Base-by-base conservation (phyloP, 2,888 invertebrate genomes). In the Cheilosia scutellata region DNA sequence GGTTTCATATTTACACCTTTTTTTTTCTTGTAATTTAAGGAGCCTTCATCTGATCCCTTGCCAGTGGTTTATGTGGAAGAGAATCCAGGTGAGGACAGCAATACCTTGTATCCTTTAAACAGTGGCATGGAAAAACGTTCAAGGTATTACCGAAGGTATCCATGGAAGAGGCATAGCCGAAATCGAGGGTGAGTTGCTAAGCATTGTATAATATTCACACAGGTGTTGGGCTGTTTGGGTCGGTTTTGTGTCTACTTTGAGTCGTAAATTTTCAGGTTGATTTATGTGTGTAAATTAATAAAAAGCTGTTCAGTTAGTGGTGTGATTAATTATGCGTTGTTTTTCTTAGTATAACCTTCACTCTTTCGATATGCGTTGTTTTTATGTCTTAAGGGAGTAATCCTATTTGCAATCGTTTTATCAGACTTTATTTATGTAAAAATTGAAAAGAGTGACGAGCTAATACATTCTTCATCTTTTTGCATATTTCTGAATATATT, bases 141-240 rank as follows among this genome's bases (percentile, higher is more conserved):
- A 2, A 93, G 94, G 77, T 94, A 94, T 88, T 94, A 94, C 89
- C 93, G 94, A 84, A 93, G 94, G 87, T 95, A 94, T 91, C 94
- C 95, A 29, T 94, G 94, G 94, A 95, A 95, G 89, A 92, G 95
- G 62, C 94, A 95, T 89, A 94, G 94, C 82, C 91, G 93, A 89
- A 92, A 92, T 87, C 90, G 91, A 74, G 90, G 91, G 93, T 93
- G 88, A 90, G 90, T 88, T 76, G 57, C 3, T 27, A 44, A 2
- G 11, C n/a, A 7, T 44, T 62, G 33, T 27, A 51, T 49, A 76
- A 76, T 58, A 51, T 4, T 11, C 25, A 51, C 27, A 27, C 20
- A n/a, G 47, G 2, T 20, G 44, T 42, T 20, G 29, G n/a, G 25
- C 6, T 20, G 13, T 16, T 42, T 1, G 33, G 7, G 33, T 33